These are phyloP conservation scores for Aphidius colemani DNA, from an alignment of 2,888 invertebrate genomes.

Conservation along the genomic window DNA sequence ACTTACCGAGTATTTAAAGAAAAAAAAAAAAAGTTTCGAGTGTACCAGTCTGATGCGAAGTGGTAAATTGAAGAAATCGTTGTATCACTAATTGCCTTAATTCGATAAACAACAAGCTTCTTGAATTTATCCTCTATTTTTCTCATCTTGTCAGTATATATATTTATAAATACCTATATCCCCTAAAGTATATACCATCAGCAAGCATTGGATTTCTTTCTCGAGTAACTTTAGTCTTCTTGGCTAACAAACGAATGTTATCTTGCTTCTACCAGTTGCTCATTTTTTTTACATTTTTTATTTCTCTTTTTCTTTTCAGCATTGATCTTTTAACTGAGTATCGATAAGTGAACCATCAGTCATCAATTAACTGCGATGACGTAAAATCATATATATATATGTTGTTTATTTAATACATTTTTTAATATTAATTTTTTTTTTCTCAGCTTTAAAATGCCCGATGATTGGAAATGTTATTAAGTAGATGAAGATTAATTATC, in stretches of 20 bases:
- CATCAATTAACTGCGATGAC: background rate
- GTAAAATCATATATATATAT: background rate
- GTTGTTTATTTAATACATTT: too few species aligned
- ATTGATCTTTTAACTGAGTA: background rate
- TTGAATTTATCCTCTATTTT: constrained; percentile 6
- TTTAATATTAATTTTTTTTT: background rate
- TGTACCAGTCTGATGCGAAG: constrained; percentile 44
- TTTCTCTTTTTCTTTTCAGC: too few species aligned
- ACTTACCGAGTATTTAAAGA: constrained; percentile 27
- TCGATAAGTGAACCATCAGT: background rate
- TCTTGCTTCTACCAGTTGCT: background rate
- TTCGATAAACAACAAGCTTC: constrained; percentile 53
- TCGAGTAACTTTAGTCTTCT: constrained; percentile 2
- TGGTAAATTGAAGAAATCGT: constrained; percentile 42
- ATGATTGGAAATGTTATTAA: constrained; percentile 58
- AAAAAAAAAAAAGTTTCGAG: constrained; percentile 50
- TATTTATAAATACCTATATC: constrained; percentile 5
- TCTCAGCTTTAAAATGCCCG: background rate
- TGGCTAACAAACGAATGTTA: background rate
- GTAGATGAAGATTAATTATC: constrained; percentile 58
- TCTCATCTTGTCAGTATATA: too few species aligned
- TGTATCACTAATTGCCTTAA: constrained; percentile 56
- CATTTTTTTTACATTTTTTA: background rate
- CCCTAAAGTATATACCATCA: constrained; percentile 27
- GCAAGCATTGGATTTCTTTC: constrained; percentile 2